phyloP scores from a whole-genome alignment of 1,140 invertebrate species.

The Drosophila lowei region DNA sequence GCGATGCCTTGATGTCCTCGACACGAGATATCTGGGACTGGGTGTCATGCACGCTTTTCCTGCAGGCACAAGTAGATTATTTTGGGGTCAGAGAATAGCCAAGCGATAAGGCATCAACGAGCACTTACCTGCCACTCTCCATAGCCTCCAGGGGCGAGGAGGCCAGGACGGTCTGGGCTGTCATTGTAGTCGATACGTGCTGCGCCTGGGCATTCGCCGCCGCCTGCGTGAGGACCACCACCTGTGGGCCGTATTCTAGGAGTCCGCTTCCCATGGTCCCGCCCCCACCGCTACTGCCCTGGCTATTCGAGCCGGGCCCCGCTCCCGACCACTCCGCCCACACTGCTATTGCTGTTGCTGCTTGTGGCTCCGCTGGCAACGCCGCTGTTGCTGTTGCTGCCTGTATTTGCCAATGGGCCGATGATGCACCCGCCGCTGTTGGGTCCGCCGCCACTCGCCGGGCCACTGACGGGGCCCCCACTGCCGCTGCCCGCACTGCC shows the following conservation, averaged over 20 bases:
- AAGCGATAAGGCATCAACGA: too few species aligned
- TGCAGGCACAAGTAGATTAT: conserved; percentile 46
- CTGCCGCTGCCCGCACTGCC: conserved; percentile 68
- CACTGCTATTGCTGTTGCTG: conserved; percentile 51
- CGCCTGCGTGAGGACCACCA: conserved; percentile 30
- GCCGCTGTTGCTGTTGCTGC: conserved; percentile 43
- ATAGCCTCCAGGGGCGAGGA: conserved; percentile 73
- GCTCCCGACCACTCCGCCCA: conserved; percentile 33
- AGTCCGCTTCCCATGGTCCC: conserved; percentile 32
- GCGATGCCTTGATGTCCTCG: conserved; percentile 85
- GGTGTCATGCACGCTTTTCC: conserved; percentile 84
- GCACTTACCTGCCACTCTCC: conserved; percentile 75
- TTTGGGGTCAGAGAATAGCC: too few species aligned
- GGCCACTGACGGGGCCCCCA: conserved; percentile 18
- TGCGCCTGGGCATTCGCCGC: conserved; percentile 43
- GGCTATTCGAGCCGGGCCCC: conserved; percentile 40
- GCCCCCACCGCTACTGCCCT: conserved; percentile 34
- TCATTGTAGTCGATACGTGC: conserved; percentile 66
- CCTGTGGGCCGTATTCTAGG: conserved; percentile 44
- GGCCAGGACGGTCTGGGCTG: conserved; percentile 63
- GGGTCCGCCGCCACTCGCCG: conserved; percentile 41
- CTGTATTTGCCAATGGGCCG: background rate
- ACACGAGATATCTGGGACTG: conserved; percentile 81
- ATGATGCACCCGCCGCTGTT: conserved; percentile 33
- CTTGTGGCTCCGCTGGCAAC: conserved; percentile 44